These are phyloP conservation scores for Linurgus olivaceus DNA, from an alignment of 2,797 vertebrate species.

Conservation along the genomic window DNA sequence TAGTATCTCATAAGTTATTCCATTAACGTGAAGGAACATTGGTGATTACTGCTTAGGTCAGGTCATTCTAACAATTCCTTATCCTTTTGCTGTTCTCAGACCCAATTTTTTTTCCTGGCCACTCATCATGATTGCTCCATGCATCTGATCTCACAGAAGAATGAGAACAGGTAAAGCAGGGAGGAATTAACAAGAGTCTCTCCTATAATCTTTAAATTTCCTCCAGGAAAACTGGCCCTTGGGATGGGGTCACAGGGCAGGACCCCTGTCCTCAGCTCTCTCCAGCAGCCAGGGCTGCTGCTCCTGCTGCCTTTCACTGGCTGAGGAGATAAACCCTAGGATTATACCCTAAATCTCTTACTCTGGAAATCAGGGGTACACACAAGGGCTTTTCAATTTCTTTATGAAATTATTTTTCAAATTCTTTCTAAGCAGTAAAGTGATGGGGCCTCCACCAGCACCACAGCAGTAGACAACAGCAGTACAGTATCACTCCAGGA, in stretches of 20 bases:
- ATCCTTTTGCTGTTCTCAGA: background rate
- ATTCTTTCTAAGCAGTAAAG: background rate
- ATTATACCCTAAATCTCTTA: background rate
- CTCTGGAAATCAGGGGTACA: background rate
- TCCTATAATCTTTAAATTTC: background rate
- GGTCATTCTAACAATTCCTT: background rate
- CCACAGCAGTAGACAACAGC: background rate
- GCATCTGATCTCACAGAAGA: background rate
- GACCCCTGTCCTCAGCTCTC: background rate
- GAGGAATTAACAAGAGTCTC: background rate
- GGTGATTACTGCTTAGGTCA: fast-evolving
- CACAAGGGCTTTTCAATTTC: background rate
- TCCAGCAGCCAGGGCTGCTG: background rate
- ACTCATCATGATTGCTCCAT: background rate
- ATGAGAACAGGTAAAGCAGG: background rate
- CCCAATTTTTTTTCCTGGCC: background rate
- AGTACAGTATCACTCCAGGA: slow-evolving; percentile 9
- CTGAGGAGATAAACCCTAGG: background rate
- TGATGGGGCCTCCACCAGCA: background rate
- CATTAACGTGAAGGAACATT: background rate
- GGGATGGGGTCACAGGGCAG: background rate
- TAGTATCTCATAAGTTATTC: background rate
- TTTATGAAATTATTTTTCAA: background rate
- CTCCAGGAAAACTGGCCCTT: background rate
- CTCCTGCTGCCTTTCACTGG: background rate